Conservation (phyloP, 2,888 invertebrate species). For the Zaprionus obscuricornis region DNA sequence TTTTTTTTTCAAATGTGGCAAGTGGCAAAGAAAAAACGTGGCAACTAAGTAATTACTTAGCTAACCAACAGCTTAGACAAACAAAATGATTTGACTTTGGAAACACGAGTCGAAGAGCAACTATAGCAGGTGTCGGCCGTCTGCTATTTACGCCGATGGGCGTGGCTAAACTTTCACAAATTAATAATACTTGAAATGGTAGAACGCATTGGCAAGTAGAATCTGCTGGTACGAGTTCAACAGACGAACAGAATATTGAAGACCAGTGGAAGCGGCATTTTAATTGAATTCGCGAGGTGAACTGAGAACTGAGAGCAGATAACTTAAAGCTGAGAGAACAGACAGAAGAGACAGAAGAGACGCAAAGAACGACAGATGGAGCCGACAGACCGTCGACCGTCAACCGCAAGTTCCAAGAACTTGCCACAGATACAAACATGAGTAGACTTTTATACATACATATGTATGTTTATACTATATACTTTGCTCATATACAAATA, state of each 20-base stretch:
- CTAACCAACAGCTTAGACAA: conserved; percentile 26
- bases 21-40: conserved; percentile 25
- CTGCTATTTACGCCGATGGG: conserved; percentile 23
- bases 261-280: conserved; percentile 55
- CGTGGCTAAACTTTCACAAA: conserved; percentile 77
- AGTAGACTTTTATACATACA: conserved; percentile 17
- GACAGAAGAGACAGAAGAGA: conserved; percentile 10
- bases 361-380: too few relatives aligned
- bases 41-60: conserved; percentile 10
- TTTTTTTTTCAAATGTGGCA: conserved; percentile 73
- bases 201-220: conserved; percentile 31
- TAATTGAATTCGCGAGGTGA: conserved; percentile 77
- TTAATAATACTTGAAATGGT: conserved; percentile 65
- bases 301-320: conserved; percentile 45
- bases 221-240: conserved; percentile 47
- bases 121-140: conserved; percentile 55
- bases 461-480: conserved; percentile 19
- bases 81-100: conserved; percentile 52
- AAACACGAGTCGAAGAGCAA: conserved; percentile 9
- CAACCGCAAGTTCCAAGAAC: conserved; percentile 62
- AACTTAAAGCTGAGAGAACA: not conserved
- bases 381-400: conserved; percentile 30
- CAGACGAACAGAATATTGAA: conserved; percentile 31
- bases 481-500: conserved; percentile 43
- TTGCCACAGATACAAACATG: conserved; percentile 35